Percentiles rank a stretch among this genome's conserved stretches.
These are phyloP conservation scores for Arnoldichthys spilopterus DNA, from an alignment of 2,797 vertebrate genomes.

Conservation along the genomic window DNA sequence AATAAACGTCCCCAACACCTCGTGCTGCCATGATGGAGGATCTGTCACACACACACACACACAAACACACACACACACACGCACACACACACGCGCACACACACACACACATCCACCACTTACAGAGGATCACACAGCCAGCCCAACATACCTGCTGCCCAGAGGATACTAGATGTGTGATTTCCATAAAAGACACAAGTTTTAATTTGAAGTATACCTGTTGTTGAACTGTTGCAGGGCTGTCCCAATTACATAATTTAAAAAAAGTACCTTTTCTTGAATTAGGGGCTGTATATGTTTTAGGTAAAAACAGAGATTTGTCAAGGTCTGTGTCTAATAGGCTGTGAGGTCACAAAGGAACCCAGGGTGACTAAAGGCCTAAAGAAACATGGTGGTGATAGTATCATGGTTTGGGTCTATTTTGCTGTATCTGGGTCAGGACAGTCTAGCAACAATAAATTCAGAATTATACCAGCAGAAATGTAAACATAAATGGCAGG, in stretches of 20 bases:
- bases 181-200: slow-evolving; percentile 18
- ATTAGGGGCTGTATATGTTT: too few species aligned
- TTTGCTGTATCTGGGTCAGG: too few species aligned
- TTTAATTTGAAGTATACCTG: slow-evolving; percentile 47
- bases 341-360: too few species aligned
- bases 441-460: too few species aligned
- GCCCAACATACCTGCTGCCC: slow-evolving; percentile 37
- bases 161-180: slow-evolving; percentile 32
- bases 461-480: too few species aligned
- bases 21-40: slow-evolving; percentile 60
- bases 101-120: slow-evolving; percentile 37
- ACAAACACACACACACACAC: slow-evolving; percentile 50
- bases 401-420: too few species aligned
- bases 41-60: slow-evolving; percentile 46
- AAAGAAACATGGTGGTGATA: too few species aligned
- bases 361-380: too few species aligned
- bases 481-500: too few species aligned
- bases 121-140: slow-evolving; percentile 29
- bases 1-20: slow-evolving; percentile 70
- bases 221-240: not conserved
- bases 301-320: too few species aligned
- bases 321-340: too few species aligned
- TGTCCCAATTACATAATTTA: not conserved
- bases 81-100: slow-evolving; percentile 56
- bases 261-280: not conserved